A percentile compares a stretch with the other conserved stretches of the same genome.
Conservation (phyloP, 2,797 vertebrate genomes). For the Fringilla coelebs region DNA sequence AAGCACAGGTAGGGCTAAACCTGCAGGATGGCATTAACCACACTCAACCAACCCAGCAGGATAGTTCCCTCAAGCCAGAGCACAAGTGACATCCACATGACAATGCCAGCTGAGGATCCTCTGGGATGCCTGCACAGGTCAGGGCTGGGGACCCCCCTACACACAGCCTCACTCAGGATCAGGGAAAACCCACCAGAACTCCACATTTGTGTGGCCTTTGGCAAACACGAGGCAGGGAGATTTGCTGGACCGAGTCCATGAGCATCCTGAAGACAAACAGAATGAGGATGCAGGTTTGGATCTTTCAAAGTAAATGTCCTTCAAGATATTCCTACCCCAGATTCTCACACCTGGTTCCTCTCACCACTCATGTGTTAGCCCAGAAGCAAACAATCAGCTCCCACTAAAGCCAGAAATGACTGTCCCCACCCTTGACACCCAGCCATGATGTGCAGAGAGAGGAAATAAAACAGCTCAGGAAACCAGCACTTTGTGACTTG, state of each 20-base stretch:
- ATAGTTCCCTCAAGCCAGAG: neutral
- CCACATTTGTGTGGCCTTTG: neutral
- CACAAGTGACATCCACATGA: neutral
- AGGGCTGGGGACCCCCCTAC: neutral
- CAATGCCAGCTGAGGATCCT: neutral
- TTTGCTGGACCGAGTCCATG: neutral
- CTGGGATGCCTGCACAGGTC: neutral
- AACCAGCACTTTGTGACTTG: neutral
- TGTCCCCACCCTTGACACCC: neutral
- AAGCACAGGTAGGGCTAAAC: neutral
- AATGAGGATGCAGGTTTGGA: neutral
- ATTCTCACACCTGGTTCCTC: neutral
- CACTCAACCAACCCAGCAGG: neutral
- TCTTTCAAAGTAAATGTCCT: neutral
- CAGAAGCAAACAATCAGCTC: neutral
- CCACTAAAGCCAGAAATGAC: neutral
- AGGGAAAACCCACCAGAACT: neutral
- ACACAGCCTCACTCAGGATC: neutral
- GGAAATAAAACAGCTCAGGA: neutral
- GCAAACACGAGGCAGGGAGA: neutral
- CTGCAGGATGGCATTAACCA: neutral
- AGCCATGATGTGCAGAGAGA: fast-evolving
- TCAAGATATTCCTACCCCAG: neutral
- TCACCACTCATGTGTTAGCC: neutral
- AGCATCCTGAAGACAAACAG: neutral